Base-by-base conservation (phyloP, 1,140 invertebrate genomes). In the Prorops nasuta region DNA sequence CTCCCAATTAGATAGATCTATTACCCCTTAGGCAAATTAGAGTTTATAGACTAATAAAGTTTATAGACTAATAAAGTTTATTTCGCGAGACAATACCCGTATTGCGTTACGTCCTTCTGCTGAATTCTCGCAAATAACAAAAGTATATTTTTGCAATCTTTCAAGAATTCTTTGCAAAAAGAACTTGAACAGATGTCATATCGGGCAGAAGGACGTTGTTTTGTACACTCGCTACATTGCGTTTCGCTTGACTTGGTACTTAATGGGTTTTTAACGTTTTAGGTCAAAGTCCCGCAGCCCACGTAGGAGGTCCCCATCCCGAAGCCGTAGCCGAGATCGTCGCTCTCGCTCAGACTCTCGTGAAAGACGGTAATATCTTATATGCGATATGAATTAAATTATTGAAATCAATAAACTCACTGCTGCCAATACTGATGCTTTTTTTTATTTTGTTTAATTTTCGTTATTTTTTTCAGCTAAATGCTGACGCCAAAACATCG, bases 261-360 rank as follows among this genome's bases (percentile, higher is more conserved):
- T 57, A 52, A 44, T 51, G 36, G 32, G 46, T 9, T 20, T 67
- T 63, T 67, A 38, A 62, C 58, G 54, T 72, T 77, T 72, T 76
- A 77, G 73, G 60, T 77, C 67, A 39, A 67, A 71, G 43, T 79
- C 77, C 42, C 74, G 73, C 46, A 77, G 72, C 17, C 77, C 74
- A 8, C 71, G 74, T 35, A 71, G 73, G 40, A 74, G 72, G 61
- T 77, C 76, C 3, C 47, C 72, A 47, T 69, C 72, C 12, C 65
- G 77, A 20, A 77, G 77, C 49, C 74, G 74, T 44, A 76, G 74
- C 64, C 71, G 75, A 56, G 72, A 76, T 51, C 71, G 75, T 52
- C 74, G 76, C 47, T 76, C 75, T 21, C 76, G 76, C 55, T 79
- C 77, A 38, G 74, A 78, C 38, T 79, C 77, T 40, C 74, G 76